Evolutionary conservation across 1,140 invertebrate genomes (phyloP), one percentile per base, ranked within the genome.

Genomic region (Bombus difficillimus): DNA sequence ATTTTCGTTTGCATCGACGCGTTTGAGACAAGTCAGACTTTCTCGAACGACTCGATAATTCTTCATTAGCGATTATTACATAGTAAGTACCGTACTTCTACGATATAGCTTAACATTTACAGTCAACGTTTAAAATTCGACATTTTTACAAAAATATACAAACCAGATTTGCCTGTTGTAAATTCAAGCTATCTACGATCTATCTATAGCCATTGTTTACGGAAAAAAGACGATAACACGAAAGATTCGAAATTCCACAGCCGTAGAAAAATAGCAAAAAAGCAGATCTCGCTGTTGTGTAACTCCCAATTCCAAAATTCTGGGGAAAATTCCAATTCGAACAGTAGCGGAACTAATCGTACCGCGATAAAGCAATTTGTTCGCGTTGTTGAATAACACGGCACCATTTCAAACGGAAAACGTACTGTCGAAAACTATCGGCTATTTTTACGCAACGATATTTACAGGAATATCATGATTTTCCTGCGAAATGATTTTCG

Each of bases 401-500:
- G 28, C 12, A 2, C 28, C 59, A 13, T n/a, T 62, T 62, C 28
- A 62, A 62, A 62, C 59, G 28, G 59, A 28, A 62, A 62, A 62
- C 59, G 59, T n/a, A n/a, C 28, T 13, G 3, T n/a, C 59, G 4
- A 62, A n/a, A 62, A 62, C 59, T 62, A 62, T 62, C 28, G 10
- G 3, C 28, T n/a, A 32, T 64, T 68, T 34, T 34, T 37, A 68
- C 69, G 12, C 69, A 18, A 15, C 37, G 41, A 47, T 64, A 64
- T 82, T 82, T 74, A 37, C 71, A 64, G n/a, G 39, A 10, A 18
- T 34, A 41, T 28, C 73, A 47, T 25, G 15, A 53, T 53, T 53
- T 53, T 53, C 47, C 47, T 53, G 43, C 43, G 47, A 59, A 78
- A 77, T 66, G 47, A 80, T 80, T 85, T 80, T 66, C n/a, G 32